phyloP scores from a whole-genome alignment of 2,888 invertebrate genomes.

The Drosophila subsilvestris region DNA sequence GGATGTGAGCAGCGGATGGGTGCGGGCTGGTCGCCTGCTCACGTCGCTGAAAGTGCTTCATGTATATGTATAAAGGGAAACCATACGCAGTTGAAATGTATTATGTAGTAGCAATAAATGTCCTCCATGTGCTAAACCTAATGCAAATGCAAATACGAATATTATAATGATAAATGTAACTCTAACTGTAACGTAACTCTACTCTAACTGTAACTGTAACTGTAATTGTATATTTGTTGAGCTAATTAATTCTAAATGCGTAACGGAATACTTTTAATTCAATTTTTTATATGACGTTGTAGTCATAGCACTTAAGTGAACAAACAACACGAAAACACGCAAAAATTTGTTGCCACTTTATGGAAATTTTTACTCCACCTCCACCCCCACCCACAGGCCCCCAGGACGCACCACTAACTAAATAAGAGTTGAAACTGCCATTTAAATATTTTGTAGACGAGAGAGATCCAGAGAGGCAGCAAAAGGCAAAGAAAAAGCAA shows the following conservation, averaged over 20 bases:
- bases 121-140: conserved; percentile 83
- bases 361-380: conserved; percentile 33
- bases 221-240: conserved; percentile 70
- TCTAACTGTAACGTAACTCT: conserved; percentile 40
- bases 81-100: conserved; percentile 56
- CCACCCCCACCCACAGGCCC: neutral
- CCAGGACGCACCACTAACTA: conserved; percentile 6
- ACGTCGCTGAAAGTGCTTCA: conserved; percentile 13
- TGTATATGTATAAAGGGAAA: conserved; percentile 38
- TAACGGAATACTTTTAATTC: conserved; percentile 63
- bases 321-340: conserved; percentile 22
- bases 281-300: conserved; percentile 80
- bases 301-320: conserved; percentile 77
- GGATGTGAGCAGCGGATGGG: conserved; percentile 11
- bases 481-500: conserved; percentile 37
- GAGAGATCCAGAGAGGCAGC: conserved; percentile 18
- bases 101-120: conserved; percentile 76
- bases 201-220: conserved; percentile 47
- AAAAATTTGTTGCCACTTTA: conserved; percentile 33
- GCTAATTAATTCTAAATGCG: conserved; percentile 60
- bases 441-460: conserved; percentile 57
- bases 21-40: neutral
- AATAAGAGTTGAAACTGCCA: conserved; percentile 62
- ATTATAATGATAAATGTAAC: conserved; percentile 37
- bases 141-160: conserved; percentile 45